phyloP scores from a whole-genome alignment of 2,888 invertebrate genomes.

The Abrostola triplasia region DNA sequence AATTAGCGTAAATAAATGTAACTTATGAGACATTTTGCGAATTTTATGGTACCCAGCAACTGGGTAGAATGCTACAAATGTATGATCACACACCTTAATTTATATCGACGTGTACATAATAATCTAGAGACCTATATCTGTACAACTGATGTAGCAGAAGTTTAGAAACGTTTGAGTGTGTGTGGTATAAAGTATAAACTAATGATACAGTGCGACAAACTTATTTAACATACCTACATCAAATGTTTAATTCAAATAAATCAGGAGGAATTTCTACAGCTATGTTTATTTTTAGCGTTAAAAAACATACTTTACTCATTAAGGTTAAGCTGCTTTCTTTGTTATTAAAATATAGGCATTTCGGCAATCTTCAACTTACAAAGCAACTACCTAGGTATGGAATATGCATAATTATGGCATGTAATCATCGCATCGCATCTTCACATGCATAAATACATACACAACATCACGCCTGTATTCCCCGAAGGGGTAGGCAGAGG shows the following conservation, averaged over 20 bases:
- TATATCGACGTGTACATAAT: conserved; percentile 41
- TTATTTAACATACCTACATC: neutral
- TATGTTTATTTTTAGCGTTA: too few species aligned
- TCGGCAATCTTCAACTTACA: too few species aligned
- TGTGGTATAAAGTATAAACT: conserved; percentile 9
- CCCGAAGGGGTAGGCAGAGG: too few species aligned
- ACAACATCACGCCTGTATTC: too few species aligned
- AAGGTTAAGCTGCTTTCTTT: too few species aligned
- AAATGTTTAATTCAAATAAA: too few species aligned
- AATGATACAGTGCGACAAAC: conserved; percentile 13
- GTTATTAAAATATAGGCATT: too few species aligned
- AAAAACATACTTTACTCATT: too few species aligned
- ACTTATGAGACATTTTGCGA: conserved; percentile 4
- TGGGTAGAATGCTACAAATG: conserved; percentile 21
- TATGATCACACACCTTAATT: conserved; percentile 35
- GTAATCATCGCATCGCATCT: too few species aligned
- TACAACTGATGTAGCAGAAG: conserved; percentile 29
- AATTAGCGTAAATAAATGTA: conserved; percentile 6
- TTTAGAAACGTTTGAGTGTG: conserved; percentile 23
- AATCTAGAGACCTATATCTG: conserved; percentile 21
- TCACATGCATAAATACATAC: neutral
- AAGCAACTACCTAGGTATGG: too few species aligned
- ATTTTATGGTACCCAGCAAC: conserved; percentile 15
- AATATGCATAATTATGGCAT: too few species aligned
- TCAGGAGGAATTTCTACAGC: too few species aligned